A percentile compares a stretch with the other conserved stretches of the same genome.
phyloP scores from a whole-genome alignment of 2,888 invertebrate genomes.

The Heliconius sara region DNA sequence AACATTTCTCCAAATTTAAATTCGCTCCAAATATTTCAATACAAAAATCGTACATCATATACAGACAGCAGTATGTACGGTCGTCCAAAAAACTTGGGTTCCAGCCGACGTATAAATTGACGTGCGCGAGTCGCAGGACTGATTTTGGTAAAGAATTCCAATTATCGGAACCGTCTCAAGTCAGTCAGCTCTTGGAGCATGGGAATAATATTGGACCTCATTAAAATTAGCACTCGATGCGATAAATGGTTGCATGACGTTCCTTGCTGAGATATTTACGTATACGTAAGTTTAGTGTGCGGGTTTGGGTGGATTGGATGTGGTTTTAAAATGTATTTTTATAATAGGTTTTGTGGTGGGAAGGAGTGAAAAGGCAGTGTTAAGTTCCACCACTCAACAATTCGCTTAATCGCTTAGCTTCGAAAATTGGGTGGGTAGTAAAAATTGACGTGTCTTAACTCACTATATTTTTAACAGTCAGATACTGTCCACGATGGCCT shows the following conservation, averaged over 20 bases:
- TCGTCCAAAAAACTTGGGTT: conserved; percentile 13
- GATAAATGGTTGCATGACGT: conserved; percentile 55
- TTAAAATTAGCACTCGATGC: conserved; percentile 63
- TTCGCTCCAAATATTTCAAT: conserved; percentile 15
- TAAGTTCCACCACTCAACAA: too few species aligned
- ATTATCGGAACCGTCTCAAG: conserved; percentile 36
- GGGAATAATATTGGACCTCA: conserved; percentile 53
- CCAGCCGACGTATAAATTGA: conserved; percentile 25
- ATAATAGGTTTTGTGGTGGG: background rate
- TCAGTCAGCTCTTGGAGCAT: conserved; percentile 30
- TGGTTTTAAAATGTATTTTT: background rate
- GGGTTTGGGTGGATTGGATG: conserved; percentile 16
- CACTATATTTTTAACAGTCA: background rate
- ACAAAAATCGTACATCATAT: conserved; percentile 14
- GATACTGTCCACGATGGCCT: too few species aligned
- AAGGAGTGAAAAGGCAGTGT: too few species aligned
- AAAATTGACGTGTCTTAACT: too few species aligned
- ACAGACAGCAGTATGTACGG: conserved; percentile 1
- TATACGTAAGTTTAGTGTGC: conserved; percentile 45
- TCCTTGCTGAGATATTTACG: conserved; percentile 46
- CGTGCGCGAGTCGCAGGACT: conserved; percentile 13
- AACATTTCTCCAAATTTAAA: background rate
- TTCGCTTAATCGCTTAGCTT: too few species aligned
- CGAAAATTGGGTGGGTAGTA: too few species aligned
- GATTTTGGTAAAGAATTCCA: conserved; percentile 45